These are phyloP conservation scores for Rhabdomys dilectus DNA, from an alignment of 2,113 vertebrate genomes.

Conservation along the genomic window DNA sequence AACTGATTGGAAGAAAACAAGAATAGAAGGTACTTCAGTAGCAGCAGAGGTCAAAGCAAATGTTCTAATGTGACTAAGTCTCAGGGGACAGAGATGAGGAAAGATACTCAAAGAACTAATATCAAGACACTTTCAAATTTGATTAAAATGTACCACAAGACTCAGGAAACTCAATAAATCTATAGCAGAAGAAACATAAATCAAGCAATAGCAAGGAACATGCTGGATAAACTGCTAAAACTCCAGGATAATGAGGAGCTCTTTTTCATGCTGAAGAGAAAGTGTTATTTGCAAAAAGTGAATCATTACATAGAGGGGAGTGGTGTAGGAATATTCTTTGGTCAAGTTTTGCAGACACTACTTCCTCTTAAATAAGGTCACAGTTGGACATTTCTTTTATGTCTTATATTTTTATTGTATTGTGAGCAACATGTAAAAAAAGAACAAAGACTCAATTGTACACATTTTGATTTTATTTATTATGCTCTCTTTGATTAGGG, in stretches of 20 bases:
- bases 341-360: background rate
- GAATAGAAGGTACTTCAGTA: background rate
- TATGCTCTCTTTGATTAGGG: background rate
- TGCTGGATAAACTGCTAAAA: background rate
- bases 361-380: slow-evolving; percentile 15
- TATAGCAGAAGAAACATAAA: background rate
- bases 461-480: background rate
- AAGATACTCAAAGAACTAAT: background rate
- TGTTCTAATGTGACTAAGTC: background rate
- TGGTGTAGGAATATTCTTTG: background rate
- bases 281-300: background rate
- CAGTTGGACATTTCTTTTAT: background rate
- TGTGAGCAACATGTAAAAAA: background rate
- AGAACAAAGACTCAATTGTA: background rate
- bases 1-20: background rate
- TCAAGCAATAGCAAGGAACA: too few species aligned
- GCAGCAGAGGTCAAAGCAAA: background rate
- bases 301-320: too few species aligned
- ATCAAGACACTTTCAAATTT: background rate
- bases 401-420: background rate
- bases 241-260: background rate
- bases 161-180: background rate
- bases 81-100: background rate
- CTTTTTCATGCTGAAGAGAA: background rate
- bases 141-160: background rate